These are phyloP conservation scores for Peucedramus taeniatus DNA, from an alignment of 2,113 vertebrate genomes.

Conservation along the genomic window DNA sequence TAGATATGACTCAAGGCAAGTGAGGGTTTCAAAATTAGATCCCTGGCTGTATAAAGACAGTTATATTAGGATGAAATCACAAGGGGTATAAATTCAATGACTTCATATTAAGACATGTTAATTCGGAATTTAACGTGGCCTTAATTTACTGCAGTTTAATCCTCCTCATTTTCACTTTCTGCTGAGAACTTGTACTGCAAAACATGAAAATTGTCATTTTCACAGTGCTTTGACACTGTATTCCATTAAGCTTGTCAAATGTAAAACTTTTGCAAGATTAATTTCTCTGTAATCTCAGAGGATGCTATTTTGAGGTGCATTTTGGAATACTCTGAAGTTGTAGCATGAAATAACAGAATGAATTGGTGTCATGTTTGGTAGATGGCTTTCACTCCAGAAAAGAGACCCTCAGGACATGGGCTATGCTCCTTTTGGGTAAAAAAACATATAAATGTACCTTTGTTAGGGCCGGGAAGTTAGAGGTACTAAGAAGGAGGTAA, in stretches of 20 bases:
- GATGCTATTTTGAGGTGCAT: background rate
- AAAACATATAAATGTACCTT: background rate
- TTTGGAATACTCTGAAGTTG: background rate
- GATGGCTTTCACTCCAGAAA: background rate
- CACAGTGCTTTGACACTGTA: background rate
- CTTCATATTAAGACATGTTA: background rate
- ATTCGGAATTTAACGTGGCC: background rate
- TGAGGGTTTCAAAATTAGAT: background rate
- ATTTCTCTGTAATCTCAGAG: background rate
- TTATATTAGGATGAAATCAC: background rate
- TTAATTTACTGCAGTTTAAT: conserved; percentile 29
- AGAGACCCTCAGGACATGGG: background rate
- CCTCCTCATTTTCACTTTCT: conserved; percentile 12
- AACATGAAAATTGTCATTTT: background rate
- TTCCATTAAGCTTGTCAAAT: conserved; percentile 2
- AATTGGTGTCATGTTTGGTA: background rate
- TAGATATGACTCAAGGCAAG: background rate
- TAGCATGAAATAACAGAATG: background rate
- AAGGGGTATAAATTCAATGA: background rate
- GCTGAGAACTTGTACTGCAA: background rate
- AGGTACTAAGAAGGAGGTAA: background rate
- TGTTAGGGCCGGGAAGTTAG: background rate
- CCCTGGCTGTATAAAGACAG: background rate
- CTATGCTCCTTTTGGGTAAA: background rate
- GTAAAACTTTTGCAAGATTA: background rate